Conservation (phyloP, 2,888 invertebrate genomes). For the Malthinus flaveolus region DNA sequence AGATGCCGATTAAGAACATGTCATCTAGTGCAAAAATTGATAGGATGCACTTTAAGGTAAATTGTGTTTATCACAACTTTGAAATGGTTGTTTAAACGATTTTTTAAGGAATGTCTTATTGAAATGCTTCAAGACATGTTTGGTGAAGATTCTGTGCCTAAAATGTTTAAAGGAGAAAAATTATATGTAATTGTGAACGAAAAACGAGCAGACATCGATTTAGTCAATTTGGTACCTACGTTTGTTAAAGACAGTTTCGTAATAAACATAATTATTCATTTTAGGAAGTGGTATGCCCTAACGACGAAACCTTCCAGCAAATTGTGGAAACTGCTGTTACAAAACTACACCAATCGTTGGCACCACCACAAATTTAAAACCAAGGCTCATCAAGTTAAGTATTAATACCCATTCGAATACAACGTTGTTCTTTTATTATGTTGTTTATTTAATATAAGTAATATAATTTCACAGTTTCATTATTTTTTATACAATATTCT, state of each 20-base stretch:
- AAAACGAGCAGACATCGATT: constrained; percentile 83
- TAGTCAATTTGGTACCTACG: constrained; percentile 73
- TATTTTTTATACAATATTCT: background rate
- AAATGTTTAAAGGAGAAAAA: constrained; percentile 89
- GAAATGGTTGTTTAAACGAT: background rate
- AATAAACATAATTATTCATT: constrained; percentile 33
- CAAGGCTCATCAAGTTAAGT: no score
- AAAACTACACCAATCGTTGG: constrained; percentile 83
- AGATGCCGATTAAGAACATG: constrained; percentile 64
- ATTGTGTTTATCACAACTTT: constrained; percentile 22
- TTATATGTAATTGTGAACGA: constrained; percentile 83
- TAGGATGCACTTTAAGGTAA: constrained; percentile 85
- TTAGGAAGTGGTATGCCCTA: constrained; percentile 78
- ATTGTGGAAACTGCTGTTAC: constrained; percentile 83
- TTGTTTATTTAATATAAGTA: background rate
- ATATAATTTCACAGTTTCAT: background rate
- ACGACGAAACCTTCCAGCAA: constrained; percentile 81
- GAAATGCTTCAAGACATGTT: constrained; percentile 95
- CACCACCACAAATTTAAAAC: constrained; percentile 54
- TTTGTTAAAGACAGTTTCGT: background rate
- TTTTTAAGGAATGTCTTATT: constrained; percentile 75
- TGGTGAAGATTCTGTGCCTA: constrained; percentile 90
- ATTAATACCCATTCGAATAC: background rate
- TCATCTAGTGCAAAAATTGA: constrained; percentile 75
- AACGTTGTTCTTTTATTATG: background rate